Conservation (phyloP, 2,113 vertebrate species). For the Scatophagus argus region DNA sequence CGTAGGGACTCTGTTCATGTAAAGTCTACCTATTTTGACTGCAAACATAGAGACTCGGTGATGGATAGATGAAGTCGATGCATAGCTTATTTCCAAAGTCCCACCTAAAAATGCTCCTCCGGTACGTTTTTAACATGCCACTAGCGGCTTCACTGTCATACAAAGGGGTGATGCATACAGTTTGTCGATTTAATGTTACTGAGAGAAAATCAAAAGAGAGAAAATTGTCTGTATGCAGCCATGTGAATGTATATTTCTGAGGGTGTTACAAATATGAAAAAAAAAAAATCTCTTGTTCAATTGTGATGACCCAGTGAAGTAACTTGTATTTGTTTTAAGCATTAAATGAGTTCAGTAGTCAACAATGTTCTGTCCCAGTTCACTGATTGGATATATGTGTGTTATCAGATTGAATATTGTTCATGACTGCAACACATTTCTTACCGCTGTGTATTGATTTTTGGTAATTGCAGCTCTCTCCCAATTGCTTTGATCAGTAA, state of each 20-base stretch:
- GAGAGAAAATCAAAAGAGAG: constrained; percentile 71
- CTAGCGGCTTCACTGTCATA: constrained; percentile 72
- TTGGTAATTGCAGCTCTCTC: constrained; percentile 33
- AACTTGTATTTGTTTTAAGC: constrained; percentile 86
- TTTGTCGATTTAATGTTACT: constrained; percentile 71
- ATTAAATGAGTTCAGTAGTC: constrained; percentile 86
- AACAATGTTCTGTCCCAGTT: constrained; percentile 71
- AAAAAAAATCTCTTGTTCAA: constrained; percentile 80
- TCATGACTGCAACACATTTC: constrained; percentile 36
- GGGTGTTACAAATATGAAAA: constrained; percentile 81
- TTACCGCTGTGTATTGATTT: constrained; percentile 47
- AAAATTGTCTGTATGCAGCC: constrained; percentile 79
- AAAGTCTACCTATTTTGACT: constrained; percentile 75
- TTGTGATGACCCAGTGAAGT: constrained; percentile 87
- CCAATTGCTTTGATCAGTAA: constrained; percentile 25
- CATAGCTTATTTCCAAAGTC: constrained; percentile 76
- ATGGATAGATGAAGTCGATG: constrained; percentile 63
- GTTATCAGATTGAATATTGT: constrained; percentile 50
- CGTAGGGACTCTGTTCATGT: constrained; percentile 69
- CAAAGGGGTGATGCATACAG: constrained; percentile 62
- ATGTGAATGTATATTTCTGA: constrained; percentile 86
- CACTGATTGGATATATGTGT: constrained; percentile 68
- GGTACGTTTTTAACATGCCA: constrained; percentile 70
- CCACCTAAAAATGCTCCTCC: constrained; percentile 64
- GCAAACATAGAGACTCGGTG: constrained; percentile 67